Base-by-base conservation (phyloP, 2,113 vertebrate species). In the Cololabis saira region DNA sequence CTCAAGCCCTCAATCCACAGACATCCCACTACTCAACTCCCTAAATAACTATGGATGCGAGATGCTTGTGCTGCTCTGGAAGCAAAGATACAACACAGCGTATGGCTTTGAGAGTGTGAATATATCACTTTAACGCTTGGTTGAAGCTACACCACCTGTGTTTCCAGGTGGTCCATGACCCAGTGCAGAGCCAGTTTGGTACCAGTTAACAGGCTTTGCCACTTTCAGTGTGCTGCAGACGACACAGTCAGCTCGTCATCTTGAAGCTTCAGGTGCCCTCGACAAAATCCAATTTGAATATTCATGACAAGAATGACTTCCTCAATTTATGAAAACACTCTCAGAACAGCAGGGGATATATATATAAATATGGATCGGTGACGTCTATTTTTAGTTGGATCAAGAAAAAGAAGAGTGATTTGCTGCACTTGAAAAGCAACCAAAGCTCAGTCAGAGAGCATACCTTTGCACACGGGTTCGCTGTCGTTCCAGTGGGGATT, bases 401-500 rank as follows among this genome's bases (percentile, higher is more conserved):
- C 24, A 27, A 5, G 24, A 27, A 37, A 37, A 37, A 37, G 10
- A 37, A 37, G 33, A 37, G 6, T 37, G 3, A 37, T 37, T 37
- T 11, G 33, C 22, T 30, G 51, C 2, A n/a, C 27, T 53, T 24
- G 17, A 30, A 44, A 57, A 17, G 12, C 18, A 71, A 13, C 30
- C 0, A 4, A 21, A 33, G 3, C 17, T 9, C 14, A 18, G 4
- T 14, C 27, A 41, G 27, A n/a, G 63, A 37, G 22, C 10, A 2
- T 43, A 96, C 96, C 96, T 92, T 84, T 94, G 87, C 96, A 97
- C 64, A 95, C 93, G 3, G 96, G 96, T 45, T 97, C 96, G 1
- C 93, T 96, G 78, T 96, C 95, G 1, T 97, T 97, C 96, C 96
- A 97, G 87, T 94, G 95, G 21, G 96, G 96, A 59, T 95, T 95